Conservation (phyloP, 2,888 invertebrate genomes). For the Drosophila subsilvestris region DNA sequence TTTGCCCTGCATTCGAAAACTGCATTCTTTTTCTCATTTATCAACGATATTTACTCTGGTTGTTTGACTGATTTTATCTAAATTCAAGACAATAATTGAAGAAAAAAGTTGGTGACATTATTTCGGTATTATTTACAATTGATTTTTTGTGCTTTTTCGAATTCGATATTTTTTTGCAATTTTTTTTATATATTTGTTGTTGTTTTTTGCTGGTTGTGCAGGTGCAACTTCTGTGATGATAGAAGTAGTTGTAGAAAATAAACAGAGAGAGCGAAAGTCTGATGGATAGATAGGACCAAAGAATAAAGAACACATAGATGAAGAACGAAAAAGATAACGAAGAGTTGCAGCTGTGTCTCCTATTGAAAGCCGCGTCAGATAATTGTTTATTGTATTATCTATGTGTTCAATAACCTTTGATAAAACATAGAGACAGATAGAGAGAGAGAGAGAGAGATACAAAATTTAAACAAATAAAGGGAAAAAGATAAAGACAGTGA, state of each 20-base stretch:
- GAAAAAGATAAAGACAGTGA: neutral
- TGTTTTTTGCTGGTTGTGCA: neutral
- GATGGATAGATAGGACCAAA: neutral
- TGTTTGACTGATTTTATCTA: constrained; percentile 35
- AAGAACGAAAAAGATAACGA: too few species aligned
- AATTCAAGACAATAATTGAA: constrained; percentile 3
- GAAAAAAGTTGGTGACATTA: neutral
- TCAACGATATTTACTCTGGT: constrained; percentile 7
- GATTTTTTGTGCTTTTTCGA: constrained; percentile 14
- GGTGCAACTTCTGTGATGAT: constrained; percentile 25
- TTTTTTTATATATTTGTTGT: neutral
- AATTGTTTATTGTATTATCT: neutral
- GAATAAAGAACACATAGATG: neutral
- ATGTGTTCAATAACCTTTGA: neutral
- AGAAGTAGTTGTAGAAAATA: neutral
- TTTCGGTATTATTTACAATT: constrained; percentile 30
- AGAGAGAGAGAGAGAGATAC: neutral
- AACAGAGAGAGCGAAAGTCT: neutral
- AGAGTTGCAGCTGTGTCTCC: neutral
- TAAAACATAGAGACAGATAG: neutral
- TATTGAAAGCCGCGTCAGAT: neutral
- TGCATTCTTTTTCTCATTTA: neutral
- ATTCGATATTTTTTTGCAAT: neutral
- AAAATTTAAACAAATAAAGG: constrained; percentile 1
- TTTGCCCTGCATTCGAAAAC: neutral